These are phyloP conservation scores for Eumeta japonica DNA, from an alignment of 1,140 invertebrate genomes.

Conservation along the genomic window DNA sequence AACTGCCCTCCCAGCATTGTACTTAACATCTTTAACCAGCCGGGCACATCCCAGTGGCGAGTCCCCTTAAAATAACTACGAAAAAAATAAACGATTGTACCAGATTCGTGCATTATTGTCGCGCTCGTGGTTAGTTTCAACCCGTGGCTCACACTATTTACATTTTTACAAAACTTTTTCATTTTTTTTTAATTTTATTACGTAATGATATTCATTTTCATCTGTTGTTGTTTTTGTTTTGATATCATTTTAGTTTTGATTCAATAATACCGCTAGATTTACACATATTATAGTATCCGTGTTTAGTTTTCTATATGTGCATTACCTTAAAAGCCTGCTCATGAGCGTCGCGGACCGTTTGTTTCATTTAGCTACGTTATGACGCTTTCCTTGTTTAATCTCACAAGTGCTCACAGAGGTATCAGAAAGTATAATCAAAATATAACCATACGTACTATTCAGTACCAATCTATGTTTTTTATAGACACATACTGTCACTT, in stretches of 20 bases:
- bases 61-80: neutral
- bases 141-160: neutral
- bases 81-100: neutral
- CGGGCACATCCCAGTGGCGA: neutral
- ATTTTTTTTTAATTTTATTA: neutral
- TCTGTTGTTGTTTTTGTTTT: neutral
- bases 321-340: neutral
- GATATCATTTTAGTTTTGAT: conserved; percentile 1
- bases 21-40: neutral
- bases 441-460: neutral
- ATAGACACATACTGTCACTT: neutral
- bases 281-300: neutral
- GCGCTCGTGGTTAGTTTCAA: neutral
- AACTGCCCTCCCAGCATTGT: neutral
- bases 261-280: neutral
- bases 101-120: neutral
- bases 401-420: neutral
- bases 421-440: neutral
- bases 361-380: neutral
- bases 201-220: conserved; percentile 1
- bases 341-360: neutral
- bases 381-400: neutral
- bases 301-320: neutral
- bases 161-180: neutral
- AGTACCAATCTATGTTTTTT: neutral